A percentile compares a stretch with the other conserved stretches of the same genome.
Conservation (phyloP, 2,113 vertebrate genomes). For the Chascanopsetta lugubris region DNA sequence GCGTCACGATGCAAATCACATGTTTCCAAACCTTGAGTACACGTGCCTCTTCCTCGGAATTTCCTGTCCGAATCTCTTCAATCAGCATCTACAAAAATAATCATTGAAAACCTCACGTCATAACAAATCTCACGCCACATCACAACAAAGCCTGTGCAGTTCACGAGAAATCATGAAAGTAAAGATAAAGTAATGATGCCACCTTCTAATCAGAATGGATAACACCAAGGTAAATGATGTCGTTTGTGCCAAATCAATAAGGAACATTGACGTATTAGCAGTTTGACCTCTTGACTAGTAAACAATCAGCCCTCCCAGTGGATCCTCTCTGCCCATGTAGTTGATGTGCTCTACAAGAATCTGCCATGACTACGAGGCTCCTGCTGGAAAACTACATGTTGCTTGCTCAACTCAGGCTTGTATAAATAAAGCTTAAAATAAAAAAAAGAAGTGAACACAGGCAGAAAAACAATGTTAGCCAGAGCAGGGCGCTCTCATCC, state of each 20-base stretch:
- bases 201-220: no score
- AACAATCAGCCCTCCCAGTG: no score
- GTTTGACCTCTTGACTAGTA: neutral
- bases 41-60: no score
- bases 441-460: slow-evolving; percentile 51
- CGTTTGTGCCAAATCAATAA: neutral
- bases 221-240: no score
- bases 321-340: neutral
- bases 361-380: slow-evolving; percentile 1
- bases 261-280: neutral
- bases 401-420: slow-evolving; percentile 36
- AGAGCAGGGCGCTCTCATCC: slow-evolving; percentile 65
- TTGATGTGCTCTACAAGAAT: slow-evolving; percentile 2
- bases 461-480: slow-evolving; percentile 65
- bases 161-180: no score
- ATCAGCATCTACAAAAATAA: no score
- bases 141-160: no score
- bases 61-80: no score
- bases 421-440: slow-evolving; percentile 51
- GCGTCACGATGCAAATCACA: neutral
- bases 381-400: slow-evolving; percentile 41
- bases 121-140: no score
- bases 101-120: no score
- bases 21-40: neutral
- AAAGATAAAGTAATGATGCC: no score